These are phyloP conservation scores for Drepana falcataria DNA, from an alignment of 2,888 invertebrate genomes.

Conservation along the genomic window DNA sequence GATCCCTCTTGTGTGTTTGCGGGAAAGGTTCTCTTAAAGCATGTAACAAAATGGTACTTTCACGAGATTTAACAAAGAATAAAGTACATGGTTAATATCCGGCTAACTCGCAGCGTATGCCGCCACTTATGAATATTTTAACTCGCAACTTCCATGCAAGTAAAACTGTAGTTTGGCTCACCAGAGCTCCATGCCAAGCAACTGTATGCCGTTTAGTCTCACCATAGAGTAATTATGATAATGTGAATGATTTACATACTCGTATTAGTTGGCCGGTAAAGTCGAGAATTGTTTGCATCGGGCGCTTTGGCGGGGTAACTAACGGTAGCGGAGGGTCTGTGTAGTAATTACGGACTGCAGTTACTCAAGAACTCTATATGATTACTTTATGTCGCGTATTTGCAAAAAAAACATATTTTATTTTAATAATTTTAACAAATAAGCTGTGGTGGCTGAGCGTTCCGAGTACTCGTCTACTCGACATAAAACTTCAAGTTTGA, in stretches of 20 bases:
- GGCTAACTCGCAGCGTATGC: neutral
- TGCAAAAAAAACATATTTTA: no score
- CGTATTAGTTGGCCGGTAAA: neutral
- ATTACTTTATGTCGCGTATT: no score
- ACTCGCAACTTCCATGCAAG: neutral
- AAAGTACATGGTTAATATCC: neutral
- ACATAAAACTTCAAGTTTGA: no score
- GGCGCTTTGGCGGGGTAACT: neutral
- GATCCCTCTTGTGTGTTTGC: no score
- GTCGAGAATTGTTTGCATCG: neutral
- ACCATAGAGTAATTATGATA: neutral
- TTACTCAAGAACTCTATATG: no score
- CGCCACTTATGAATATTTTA: neutral
- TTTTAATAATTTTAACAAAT: no score
- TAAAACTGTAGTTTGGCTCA: neutral
- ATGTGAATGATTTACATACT: neutral
- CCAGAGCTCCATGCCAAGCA: neutral
- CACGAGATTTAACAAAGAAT: neutral
- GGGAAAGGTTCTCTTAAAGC: no score
- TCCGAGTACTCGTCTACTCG: no score
- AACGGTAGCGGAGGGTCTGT: neutral
- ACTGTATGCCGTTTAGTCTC: neutral
- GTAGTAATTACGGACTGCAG: neutral
- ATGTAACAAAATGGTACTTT: no score
- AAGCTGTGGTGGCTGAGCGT: no score